These are phyloP conservation scores for Phalacrocorax carbo DNA, from an alignment of 2,113 vertebrate genomes.

Conservation along the genomic window DNA sequence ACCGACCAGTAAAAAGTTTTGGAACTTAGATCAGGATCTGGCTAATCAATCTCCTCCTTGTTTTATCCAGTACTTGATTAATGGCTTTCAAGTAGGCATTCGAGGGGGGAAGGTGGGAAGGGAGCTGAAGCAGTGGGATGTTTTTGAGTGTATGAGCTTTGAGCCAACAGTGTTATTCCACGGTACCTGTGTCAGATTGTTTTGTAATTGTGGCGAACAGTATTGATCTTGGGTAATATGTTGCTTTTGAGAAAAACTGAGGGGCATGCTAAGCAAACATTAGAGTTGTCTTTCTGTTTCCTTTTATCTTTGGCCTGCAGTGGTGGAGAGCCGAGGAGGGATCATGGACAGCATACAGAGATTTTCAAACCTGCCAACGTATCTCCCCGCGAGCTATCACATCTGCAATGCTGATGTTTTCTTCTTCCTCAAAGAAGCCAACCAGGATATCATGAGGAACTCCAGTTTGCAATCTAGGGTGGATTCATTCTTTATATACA, in stretches of 20 bases:
- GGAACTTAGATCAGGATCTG: not conserved
- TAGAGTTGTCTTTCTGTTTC: constrained; percentile 24
- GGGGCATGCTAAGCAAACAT: not conserved
- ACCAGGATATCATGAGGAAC: constrained; percentile 92
- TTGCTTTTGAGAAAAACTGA: not conserved
- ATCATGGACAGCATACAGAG: constrained; percentile 75
- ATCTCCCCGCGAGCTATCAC: constrained; percentile 83
- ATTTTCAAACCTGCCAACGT: constrained; percentile 86
- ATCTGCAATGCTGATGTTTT: constrained; percentile 78
- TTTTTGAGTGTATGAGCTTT: not conserved
- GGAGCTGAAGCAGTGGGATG: not conserved
- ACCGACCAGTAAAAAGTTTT: not conserved
- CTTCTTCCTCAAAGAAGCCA: constrained; percentile 92
- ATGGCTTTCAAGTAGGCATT: not conserved
- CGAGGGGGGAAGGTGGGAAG: not conserved
- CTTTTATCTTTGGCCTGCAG: constrained; percentile 61
- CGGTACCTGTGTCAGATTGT: not conserved
- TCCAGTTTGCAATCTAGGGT: constrained; percentile 86
- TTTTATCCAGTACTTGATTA: not conserved
- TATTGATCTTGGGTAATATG: not conserved
- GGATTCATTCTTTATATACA: constrained; percentile 87
- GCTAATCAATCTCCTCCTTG: not conserved
- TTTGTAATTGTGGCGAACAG: not conserved
- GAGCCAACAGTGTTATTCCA: not conserved
- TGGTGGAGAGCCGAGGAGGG: constrained; percentile 74